phyloP scores from a whole-genome alignment of 1,140 invertebrate species.

The Ooceraea biroi region DNA sequence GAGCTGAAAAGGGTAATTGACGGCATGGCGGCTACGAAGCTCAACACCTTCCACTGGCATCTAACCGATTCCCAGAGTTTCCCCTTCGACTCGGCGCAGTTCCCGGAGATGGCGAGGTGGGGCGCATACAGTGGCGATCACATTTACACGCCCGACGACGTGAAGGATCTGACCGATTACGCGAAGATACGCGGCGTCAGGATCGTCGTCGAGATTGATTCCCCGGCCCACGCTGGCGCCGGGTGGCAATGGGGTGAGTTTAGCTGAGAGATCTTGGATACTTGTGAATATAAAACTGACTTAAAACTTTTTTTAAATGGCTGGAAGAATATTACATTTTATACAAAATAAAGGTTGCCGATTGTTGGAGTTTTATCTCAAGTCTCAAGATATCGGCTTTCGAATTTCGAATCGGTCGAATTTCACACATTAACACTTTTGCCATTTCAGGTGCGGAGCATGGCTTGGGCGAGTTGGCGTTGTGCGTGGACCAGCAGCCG shows the following conservation, averaged over 20 bases:
- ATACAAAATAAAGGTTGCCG: too few relatives aligned
- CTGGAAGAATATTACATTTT: background rate
- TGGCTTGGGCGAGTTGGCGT: constrained; percentile 89
- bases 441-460: constrained; percentile 84
- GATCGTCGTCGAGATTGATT: constrained; percentile 93
- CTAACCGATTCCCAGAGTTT: constrained; percentile 95
- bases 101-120: constrained; percentile 92
- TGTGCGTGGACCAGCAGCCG: constrained; percentile 91
- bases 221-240: constrained; percentile 93
- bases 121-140: constrained; percentile 90
- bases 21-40: constrained; percentile 93
- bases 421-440: background rate
- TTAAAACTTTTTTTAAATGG: background rate
- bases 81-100: constrained; percentile 90
- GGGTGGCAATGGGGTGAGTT: constrained; percentile 92
- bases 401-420: background rate
- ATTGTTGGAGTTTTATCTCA: background rate
- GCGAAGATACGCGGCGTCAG: constrained; percentile 91
- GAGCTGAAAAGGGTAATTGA: constrained; percentile 90
- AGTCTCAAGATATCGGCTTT: background rate
- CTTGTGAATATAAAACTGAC: background rate
- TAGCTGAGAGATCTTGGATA: background rate
- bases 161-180: constrained; percentile 90
- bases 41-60: constrained; percentile 96
- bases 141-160: constrained; percentile 91